phyloP scores from a whole-genome alignment of 2,888 invertebrate genomes.

The Eupithecia vulgata region DNA sequence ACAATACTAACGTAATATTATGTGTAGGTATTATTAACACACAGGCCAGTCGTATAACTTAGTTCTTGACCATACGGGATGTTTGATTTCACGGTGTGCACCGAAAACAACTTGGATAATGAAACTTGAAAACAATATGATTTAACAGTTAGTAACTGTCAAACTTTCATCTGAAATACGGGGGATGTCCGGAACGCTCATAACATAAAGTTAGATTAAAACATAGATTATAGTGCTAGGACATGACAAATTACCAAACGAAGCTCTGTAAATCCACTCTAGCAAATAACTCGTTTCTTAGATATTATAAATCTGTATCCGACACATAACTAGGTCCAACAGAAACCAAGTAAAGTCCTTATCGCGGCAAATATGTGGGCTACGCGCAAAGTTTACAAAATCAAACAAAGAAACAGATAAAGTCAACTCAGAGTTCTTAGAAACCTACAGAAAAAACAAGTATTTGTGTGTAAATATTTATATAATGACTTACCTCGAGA shows the following conservation, averaged over 20 bases:
- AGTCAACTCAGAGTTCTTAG: conserved; percentile 2
- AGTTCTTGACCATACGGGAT: neutral
- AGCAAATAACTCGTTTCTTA: neutral
- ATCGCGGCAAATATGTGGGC: conserved; percentile 18
- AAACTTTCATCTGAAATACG: neutral
- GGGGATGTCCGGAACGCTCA: neutral
- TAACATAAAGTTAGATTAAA: neutral
- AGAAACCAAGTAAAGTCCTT: neutral
- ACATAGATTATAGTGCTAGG: neutral
- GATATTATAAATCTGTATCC: neutral
- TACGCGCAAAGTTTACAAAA: conserved; percentile 24
- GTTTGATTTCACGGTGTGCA: neutral
- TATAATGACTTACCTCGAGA: conserved; percentile 40
- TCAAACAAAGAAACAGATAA: conserved; percentile 27
- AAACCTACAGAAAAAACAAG: conserved; percentile 5
- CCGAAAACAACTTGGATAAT: neutral
- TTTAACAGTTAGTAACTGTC: neutral
- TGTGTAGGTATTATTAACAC: neutral
- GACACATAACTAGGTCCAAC: conserved; percentile 8
- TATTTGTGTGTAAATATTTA: conserved; percentile 35
- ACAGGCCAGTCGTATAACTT: neutral
- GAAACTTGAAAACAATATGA: neutral
- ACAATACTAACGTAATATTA: neutral
- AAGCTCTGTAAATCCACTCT: neutral
- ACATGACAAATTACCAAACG: neutral